Evolutionary conservation across 2,113 vertebrate species (phyloP).

Genomic region (Sceloporus tristichus): DNA sequence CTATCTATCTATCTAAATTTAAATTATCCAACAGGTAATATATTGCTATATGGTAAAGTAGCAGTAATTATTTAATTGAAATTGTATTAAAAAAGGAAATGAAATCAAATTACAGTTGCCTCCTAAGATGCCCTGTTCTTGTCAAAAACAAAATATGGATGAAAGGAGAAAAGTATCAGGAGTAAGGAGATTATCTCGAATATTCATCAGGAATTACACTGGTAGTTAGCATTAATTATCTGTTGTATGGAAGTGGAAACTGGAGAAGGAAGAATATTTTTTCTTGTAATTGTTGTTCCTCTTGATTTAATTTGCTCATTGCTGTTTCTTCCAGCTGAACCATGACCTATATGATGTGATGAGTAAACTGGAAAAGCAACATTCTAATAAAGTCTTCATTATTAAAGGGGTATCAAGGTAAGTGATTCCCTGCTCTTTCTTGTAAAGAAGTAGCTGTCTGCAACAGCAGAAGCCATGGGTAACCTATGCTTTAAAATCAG

Average conservation of each 20-base stretch:
- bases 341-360: slow-evolving; percentile 87
- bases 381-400: slow-evolving; percentile 90
- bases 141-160: background rate
- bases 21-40: too few relatives aligned
- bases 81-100: background rate
- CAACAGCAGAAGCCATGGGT: background rate
- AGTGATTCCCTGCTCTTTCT: background rate
- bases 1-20: too few relatives aligned
- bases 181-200: background rate
- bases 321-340: slow-evolving; percentile 83
- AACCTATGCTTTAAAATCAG: too few relatives aligned
- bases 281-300: background rate
- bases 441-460: background rate
- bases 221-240: background rate
- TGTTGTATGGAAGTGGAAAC: background rate
- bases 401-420: slow-evolving; percentile 88
- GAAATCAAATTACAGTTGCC: background rate
- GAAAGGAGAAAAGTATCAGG: background rate
- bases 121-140: background rate
- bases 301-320: background rate
- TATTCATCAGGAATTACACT: too few relatives aligned
- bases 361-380: slow-evolving; percentile 89
- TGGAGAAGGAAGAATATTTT: background rate
- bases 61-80: background rate
- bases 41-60: too few relatives aligned